Evolutionary conservation across 2,113 vertebrate genomes (phyloP).

Genomic region (Rallus limicola): DNA sequence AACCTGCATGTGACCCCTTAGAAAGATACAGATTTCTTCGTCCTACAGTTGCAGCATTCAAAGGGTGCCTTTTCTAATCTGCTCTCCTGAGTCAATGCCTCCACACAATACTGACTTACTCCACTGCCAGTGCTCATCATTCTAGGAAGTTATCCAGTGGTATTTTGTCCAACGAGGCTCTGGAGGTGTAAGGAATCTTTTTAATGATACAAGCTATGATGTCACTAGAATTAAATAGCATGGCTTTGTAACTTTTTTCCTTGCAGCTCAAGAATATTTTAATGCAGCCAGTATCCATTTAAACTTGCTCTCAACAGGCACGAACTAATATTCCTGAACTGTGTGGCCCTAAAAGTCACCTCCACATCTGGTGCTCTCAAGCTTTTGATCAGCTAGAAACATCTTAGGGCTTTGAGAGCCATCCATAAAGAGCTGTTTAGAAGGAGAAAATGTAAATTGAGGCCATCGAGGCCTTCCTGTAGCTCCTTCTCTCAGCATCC

Average conservation of each 20-base stretch:
- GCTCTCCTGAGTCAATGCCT: background rate
- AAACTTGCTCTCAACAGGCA: background rate
- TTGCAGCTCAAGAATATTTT: background rate
- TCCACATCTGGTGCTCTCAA: background rate
- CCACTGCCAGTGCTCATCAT: background rate
- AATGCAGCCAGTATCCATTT: background rate
- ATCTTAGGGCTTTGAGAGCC: background rate
- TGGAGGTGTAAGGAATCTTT: background rate
- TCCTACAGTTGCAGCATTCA: background rate
- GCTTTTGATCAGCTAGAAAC: background rate
- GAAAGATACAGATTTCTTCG: background rate
- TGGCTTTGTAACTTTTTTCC: background rate
- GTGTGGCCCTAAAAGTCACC: background rate
- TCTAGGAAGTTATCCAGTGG: background rate
- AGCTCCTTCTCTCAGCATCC: background rate
- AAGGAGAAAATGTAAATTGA: background rate
- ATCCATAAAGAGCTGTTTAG: background rate
- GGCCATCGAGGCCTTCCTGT: background rate
- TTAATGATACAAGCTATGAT: background rate
- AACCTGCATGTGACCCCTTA: background rate
- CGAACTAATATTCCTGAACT: background rate
- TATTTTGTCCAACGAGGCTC: background rate
- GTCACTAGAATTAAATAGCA: background rate
- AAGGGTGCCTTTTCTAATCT: background rate
- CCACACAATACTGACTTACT: background rate